phyloP scores from a whole-genome alignment of 2,113 vertebrate species.

The Chlorodrepanis virens region DNA sequence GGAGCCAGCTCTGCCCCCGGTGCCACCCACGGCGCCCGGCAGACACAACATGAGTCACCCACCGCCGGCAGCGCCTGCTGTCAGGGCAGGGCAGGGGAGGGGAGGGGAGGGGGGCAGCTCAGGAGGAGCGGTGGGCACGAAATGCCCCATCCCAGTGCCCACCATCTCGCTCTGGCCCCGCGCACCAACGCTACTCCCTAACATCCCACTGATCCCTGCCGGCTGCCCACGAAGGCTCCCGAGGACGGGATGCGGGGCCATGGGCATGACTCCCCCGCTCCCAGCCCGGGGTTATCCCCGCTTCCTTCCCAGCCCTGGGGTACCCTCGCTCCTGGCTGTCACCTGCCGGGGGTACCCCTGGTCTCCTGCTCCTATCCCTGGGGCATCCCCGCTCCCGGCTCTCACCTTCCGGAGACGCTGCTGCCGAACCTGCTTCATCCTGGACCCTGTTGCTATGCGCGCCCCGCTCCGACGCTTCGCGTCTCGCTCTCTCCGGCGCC shows the following conservation, averaged over 20 bases:
- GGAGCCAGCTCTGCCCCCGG: background rate
- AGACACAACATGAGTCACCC: background rate
- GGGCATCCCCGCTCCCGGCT: background rate
- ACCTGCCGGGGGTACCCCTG: background rate
- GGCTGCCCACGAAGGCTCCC: background rate
- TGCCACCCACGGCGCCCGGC: background rate
- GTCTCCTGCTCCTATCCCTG: background rate
- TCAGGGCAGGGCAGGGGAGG: too few species aligned
- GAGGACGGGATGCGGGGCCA: too few species aligned
- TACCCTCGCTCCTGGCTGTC: background rate
- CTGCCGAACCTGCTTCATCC: conserved; percentile 75
- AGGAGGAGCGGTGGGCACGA: background rate
- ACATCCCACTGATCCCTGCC: background rate
- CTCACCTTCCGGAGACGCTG: conserved; percentile 77
- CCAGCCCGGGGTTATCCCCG: background rate
- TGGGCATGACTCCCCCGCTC: background rate
- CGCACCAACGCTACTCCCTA: fast-evolving
- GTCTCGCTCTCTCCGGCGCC: background rate
- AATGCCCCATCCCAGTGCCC: background rate
- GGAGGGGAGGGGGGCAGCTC: background rate
- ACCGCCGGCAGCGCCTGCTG: background rate
- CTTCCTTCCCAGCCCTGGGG: background rate
- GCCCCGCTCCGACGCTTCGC: background rate
- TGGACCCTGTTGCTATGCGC: conserved; percentile 53
- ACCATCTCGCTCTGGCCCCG: fast-evolving